Evolutionary conservation across 2,888 invertebrate species (phyloP).

Genomic region (Pilophorus perplexus): DNA sequence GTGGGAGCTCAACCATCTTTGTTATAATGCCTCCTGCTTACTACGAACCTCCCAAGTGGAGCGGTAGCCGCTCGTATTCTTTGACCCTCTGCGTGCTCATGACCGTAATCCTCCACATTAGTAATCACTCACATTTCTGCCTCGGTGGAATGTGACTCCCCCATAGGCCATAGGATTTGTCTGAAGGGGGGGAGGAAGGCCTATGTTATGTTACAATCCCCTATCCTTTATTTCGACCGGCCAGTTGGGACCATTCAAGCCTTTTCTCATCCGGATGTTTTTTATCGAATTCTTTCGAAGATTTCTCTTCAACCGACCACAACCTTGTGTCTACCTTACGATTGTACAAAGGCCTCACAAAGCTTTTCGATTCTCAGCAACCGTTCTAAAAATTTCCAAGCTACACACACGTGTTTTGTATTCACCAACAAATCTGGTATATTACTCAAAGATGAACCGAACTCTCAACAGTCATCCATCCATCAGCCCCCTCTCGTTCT

Average conservation of each 20-base stretch:
- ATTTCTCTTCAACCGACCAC: too few relatives aligned
- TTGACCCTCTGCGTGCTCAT: constrained; percentile 14
- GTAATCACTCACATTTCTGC: constrained; percentile 18
- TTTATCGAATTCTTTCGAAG: background rate
- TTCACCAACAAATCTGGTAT: too few relatives aligned
- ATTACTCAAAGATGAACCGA: too few relatives aligned
- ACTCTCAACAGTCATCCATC: background rate
- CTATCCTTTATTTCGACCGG: constrained; percentile 2
- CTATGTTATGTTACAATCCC: background rate
- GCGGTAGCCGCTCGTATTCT: background rate
- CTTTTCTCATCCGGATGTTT: background rate
- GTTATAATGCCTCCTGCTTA: too few relatives aligned
- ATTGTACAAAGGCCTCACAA: too few relatives aligned
- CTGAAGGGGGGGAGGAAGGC: background rate
- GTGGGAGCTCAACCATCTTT: too few relatives aligned
- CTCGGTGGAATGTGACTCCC: constrained; percentile 8
- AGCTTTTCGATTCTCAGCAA: too few relatives aligned
- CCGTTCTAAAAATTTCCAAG: too few relatives aligned
- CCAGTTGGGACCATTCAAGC: constrained; percentile 1
- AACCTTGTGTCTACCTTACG: too few relatives aligned
- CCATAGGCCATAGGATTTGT: constrained; percentile 8
- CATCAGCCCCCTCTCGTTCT: background rate
- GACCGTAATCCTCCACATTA: constrained; percentile 29
- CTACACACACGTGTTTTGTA: background rate
- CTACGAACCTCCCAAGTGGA: background rate